These are phyloP conservation scores for Manacus vitellinus DNA, from an alignment of 2,113 vertebrate species.

Conservation along the genomic window DNA sequence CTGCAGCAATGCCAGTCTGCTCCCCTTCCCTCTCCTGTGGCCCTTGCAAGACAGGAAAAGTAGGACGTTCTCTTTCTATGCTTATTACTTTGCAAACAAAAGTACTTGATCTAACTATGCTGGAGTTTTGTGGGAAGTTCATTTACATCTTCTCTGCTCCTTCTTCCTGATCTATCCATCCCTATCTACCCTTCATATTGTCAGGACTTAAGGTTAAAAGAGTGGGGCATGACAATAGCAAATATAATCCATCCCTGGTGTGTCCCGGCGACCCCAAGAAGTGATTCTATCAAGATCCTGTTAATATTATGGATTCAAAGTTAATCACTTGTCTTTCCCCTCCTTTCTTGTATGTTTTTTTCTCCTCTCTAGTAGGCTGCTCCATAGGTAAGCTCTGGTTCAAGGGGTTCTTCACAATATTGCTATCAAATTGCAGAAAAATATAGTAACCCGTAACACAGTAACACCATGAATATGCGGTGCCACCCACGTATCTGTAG, in stretches of 20 bases:
- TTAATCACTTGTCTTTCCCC: neutral
- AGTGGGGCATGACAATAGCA: neutral
- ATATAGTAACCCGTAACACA: neutral
- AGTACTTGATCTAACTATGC: neutral
- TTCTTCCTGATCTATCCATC: neutral
- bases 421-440: neutral
- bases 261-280: neutral
- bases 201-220: neutral
- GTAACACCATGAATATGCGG: neutral
- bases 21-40: neutral
- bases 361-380: neutral
- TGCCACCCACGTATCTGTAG: neutral
- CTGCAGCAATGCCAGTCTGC: neutral
- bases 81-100: neutral
- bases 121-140: neutral
- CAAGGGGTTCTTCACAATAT: neutral
- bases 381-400: neutral
- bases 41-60: neutral
- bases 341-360: neutral
- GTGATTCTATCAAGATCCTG: neutral
- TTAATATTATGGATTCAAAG: neutral
- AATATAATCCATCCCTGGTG: neutral
- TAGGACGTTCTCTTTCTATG: neutral
- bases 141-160: neutral
- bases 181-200: fast-evolving